Percentiles rank a stretch among this genome's conserved stretches.
These are phyloP conservation scores for Drosophila sp. DNA, from an alignment of 1,140 invertebrate genomes.

Conservation along the genomic window DNA sequence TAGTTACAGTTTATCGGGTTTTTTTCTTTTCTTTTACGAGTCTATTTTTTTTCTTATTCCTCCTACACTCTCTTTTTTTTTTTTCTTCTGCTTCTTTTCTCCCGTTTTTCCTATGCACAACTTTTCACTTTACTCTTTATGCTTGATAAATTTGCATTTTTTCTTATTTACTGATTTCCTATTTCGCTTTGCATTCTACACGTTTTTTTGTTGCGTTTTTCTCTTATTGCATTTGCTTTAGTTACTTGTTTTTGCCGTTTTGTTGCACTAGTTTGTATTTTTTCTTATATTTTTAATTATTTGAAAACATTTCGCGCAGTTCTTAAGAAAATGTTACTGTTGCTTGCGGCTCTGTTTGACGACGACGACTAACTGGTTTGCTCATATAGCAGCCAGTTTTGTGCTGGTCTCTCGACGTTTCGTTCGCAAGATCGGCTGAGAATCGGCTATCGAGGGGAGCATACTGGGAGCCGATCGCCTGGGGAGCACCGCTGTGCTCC, in stretches of 20 bases:
- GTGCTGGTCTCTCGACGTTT: slow-evolving; percentile 34
- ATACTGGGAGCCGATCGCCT: not conserved
- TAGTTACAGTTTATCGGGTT: slow-evolving; percentile 36
- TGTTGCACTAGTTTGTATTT: slow-evolving; percentile 40
- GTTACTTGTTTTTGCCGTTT: slow-evolving; percentile 37
- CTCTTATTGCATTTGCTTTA: slow-evolving; percentile 42
- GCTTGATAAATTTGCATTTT: slow-evolving; percentile 66
- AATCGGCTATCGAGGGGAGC: not conserved
- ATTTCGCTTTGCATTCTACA: slow-evolving; percentile 9
- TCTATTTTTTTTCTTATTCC: slow-evolving; percentile 22
- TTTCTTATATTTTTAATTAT: slow-evolving; percentile 32
- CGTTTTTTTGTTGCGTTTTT: slow-evolving; percentile 10
- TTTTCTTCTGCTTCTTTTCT: slow-evolving; percentile 1
- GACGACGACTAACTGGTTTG: slow-evolving; percentile 77
- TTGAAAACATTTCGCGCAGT: slow-evolving; percentile 23
- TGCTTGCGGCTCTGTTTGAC: slow-evolving; percentile 48
- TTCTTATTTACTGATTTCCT: slow-evolving; percentile 34
- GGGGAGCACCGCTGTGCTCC: not conserved
- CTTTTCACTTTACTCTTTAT: slow-evolving; percentile 38
- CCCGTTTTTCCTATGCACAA: slow-evolving; percentile 15
- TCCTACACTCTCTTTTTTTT: not conserved
- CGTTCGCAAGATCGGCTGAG: not conserved
- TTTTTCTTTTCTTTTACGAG: slow-evolving; percentile 25
- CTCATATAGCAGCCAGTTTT: slow-evolving; percentile 67
- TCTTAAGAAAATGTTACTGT: slow-evolving; percentile 35